Evolutionary conservation across 2,113 vertebrate genomes (phyloP).

Genomic region (Pseudolaguvia tuberculata): DNA sequence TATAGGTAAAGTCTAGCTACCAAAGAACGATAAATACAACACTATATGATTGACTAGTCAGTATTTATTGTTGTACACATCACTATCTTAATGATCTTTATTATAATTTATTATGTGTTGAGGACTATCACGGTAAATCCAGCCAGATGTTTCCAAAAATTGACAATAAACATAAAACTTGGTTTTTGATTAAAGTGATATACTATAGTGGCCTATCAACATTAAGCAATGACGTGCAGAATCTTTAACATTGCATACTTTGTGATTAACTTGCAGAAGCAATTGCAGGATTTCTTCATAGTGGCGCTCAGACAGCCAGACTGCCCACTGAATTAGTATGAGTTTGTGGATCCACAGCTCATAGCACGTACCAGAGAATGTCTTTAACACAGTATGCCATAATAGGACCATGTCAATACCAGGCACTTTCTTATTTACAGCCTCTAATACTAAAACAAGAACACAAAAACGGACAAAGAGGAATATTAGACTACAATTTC

Average conservation of each 20-base stretch:
- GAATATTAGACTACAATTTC: too few relatives aligned
- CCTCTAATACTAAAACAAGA: conserved; percentile 54
- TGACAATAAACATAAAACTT: not conserved
- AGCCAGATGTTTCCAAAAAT: not conserved
- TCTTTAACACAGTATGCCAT: conserved; percentile 58
- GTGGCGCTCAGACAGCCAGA: conserved; percentile 61
- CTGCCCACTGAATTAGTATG: conserved; percentile 66
- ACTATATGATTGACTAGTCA: too few relatives aligned
- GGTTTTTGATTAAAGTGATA: not conserved
- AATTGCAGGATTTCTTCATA: conserved; percentile 55
- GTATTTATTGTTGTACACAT: too few relatives aligned
- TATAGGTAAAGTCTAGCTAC: too few relatives aligned
- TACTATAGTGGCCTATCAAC: not conserved
- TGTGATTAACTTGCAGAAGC: conserved; percentile 46
- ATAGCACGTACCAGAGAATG: conserved; percentile 39
- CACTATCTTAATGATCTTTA: too few relatives aligned
- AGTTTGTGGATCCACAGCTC: conserved; percentile 49
- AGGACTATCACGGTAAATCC: not conserved
- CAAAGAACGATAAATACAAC: too few relatives aligned
- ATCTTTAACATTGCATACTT: conserved; percentile 15
- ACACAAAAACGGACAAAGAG: too few relatives aligned
- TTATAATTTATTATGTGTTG: not conserved
- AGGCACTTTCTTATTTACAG: conserved; percentile 20
- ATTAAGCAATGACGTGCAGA: too few relatives aligned
- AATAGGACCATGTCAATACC: conserved; percentile 43